Conservation (phyloP, 2,888 invertebrate species). For the Caenorhabditis sp. region DNA sequence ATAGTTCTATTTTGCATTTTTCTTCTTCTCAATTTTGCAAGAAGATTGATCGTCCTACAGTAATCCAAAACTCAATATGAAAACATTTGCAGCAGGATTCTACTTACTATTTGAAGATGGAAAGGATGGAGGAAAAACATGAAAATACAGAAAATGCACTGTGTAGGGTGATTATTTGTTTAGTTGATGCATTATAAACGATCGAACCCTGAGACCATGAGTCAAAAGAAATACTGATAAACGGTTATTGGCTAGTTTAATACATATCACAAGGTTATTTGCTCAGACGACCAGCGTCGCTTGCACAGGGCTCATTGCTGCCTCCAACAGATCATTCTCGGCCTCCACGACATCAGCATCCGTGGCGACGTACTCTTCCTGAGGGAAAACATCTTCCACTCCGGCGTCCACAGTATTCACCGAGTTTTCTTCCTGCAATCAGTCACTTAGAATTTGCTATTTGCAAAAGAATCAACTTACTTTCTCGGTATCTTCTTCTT, state of each 20-base stretch:
- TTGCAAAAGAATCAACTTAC: not conserved
- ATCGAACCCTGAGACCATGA: not conserved
- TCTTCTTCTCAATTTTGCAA: no score
- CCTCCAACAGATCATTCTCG: constrained; percentile 6
- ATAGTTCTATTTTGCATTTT: no score
- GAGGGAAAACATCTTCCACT: not conserved
- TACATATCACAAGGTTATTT: not conserved
- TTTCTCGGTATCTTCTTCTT: constrained; percentile 1
- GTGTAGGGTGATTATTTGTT: no score
- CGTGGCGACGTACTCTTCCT: constrained; percentile 6
- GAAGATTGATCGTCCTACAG: no score
- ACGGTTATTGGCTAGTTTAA: no score
- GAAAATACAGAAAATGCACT: no score
- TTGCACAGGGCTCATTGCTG: constrained; percentile 38
- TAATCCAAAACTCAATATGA: no score
- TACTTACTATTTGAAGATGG: no score
- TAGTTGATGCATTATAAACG: no score
- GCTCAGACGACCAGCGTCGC: constrained; percentile 38
- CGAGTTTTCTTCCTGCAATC: constrained; percentile 15
- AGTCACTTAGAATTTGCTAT: not conserved
- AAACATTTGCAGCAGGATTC: no score
- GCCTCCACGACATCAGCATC: not conserved
- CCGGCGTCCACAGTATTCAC: not conserved
- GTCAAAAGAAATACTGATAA: not conserved
- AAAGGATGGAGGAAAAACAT: no score